Evolutionary conservation across 2,797 vertebrate genomes (phyloP), one percentile per base, ranked within the genome.

Genomic region (Enteromius mattozi): DNA sequence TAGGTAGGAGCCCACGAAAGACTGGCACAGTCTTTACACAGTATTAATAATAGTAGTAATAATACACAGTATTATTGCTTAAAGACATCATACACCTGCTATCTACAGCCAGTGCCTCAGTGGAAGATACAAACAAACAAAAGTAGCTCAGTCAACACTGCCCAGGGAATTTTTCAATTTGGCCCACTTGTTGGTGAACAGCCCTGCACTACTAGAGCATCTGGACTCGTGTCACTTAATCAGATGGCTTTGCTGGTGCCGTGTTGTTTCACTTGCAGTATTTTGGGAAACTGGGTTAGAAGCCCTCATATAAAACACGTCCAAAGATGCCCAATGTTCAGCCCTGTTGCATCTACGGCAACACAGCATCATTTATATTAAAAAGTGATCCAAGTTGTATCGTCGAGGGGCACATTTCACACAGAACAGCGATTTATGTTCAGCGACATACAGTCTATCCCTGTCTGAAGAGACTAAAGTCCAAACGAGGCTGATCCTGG

Each of bases 201-300:
- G 47, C 47, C 10, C 24, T 42, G 65, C 24, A 59, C 59, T 16
- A 70, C 59, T 13, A 70, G 21, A 49, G 82, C 78, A 85, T 78
- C 81, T 85, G 85, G 76, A 59, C 63, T 47, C 12, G 3, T 56
- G 76, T 66, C 71, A 69, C 79, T 27, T 27, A 74, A 86, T 87
- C 71, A 42, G 47, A 82, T 45, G 70, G 61, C 82, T 70, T 65
- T 80, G 14, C 61, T 79, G 54, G 45, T 21, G 47, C 33, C 3
- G 37, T 82, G 68, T 82, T 85, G 72, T 72, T 37, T 78, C 45
- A 70, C 75, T 68, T 45, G 71, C 40, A 59, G 49, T 82, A 80
- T 85, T 85, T 85, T 85, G 16, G 72, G 83, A 84, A 87, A 84
- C 63, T 81, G 65, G 72, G 85, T 88, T 88, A 80, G 37, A 30